Percentiles rank a stretch among this genome's conserved stretches.
Evolutionary conservation across 2,113 vertebrate genomes (phyloP).

Genomic region (Himantopus leucocephalus): DNA sequence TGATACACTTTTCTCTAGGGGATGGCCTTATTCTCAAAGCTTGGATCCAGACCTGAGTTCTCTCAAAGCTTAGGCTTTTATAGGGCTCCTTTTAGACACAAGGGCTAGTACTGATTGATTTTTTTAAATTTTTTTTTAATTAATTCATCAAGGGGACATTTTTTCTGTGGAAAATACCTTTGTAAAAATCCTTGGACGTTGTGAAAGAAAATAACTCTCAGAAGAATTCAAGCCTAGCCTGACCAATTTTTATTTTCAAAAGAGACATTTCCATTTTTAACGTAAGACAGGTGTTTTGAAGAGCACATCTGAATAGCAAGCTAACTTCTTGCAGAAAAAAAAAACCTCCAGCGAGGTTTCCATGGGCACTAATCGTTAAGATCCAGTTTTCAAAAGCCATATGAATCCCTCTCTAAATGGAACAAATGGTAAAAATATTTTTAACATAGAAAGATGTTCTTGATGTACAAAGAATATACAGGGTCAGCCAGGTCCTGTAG

Average conservation of each 20-base stretch:
- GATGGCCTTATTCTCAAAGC: background rate
- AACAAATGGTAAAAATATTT: background rate
- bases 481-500: background rate
- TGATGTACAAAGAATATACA: background rate
- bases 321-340: background rate
- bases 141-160: background rate
- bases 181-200: background rate
- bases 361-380: background rate
- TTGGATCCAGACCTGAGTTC: background rate
- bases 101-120: background rate
- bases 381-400: background rate
- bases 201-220: conserved; percentile 26
- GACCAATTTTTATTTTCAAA: conserved; percentile 43
- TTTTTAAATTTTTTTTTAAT: background rate
- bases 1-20: background rate
- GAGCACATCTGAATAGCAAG: background rate
- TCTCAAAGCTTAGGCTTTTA: background rate
- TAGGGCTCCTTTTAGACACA: background rate
- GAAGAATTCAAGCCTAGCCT: conserved; percentile 5
- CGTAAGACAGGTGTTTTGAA: background rate
- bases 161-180: conserved; percentile 15
- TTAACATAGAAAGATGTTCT: background rate
- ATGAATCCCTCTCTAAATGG: background rate
- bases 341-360: background rate
- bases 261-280: background rate